Conservation (phyloP, 1,140 invertebrate genomes). For the Leptonema lineaticorne region DNA sequence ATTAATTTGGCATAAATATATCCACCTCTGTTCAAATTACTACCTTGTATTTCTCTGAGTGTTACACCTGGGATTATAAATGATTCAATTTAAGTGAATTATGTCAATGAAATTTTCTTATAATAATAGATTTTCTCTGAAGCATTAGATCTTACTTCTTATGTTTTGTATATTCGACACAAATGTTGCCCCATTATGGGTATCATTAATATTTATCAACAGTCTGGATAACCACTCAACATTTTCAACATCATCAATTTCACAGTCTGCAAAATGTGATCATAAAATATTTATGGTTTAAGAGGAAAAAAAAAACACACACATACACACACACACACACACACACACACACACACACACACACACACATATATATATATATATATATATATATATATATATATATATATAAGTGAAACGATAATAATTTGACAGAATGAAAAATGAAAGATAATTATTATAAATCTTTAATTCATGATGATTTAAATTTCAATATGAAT, state of each 20-base stretch:
- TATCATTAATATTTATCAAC: not conserved
- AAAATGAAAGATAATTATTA: too few relatives aligned
- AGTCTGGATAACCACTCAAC: not conserved
- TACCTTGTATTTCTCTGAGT: too few relatives aligned
- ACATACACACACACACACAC: not conserved
- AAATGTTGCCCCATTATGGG: not conserved
- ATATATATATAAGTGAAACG: not conserved
- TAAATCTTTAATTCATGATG: not conserved
- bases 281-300: not conserved
- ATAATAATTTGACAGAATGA: not conserved
- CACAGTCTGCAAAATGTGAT: not conserved
- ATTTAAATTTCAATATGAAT: too few relatives aligned
- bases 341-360: not conserved
- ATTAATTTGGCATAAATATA: too few relatives aligned
- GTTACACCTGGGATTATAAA: too few relatives aligned
- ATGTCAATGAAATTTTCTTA: too few relatives aligned
- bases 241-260: not conserved
- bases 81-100: too few relatives aligned
- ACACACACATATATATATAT: not conserved
- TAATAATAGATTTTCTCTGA: too few relatives aligned
- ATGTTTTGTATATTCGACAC: too few relatives aligned
- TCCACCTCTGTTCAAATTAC: too few relatives aligned
- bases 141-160: too few relatives aligned
- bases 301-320: not conserved
- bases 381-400: not conserved